Conservation (phyloP, 2,113 vertebrate genomes). For the Dendrocopos noguchii region DNA sequence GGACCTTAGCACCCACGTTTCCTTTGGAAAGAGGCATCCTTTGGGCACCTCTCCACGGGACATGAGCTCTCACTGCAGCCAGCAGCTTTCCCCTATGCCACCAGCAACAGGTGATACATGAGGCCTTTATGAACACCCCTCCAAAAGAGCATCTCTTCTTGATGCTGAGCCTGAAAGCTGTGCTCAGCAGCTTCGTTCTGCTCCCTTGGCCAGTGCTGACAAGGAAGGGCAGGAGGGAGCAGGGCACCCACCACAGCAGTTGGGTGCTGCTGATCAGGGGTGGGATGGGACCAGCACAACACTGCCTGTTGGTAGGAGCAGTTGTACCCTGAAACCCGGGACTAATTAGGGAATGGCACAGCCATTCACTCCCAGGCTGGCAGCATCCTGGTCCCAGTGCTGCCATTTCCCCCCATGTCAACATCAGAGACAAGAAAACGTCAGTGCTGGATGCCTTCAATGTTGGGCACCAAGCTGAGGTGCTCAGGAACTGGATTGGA, state of each 20-base stretch:
- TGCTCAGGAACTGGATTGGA: no score
- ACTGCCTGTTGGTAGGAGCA: neutral
- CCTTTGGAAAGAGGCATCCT: neutral
- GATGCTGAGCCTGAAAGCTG: neutral
- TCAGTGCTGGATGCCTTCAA: rapidly evolving
- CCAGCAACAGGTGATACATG: neutral
- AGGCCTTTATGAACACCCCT: constrained; percentile 9
- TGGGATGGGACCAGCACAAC: neutral
- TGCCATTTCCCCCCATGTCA: rapidly evolving
- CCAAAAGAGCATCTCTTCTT: neutral
- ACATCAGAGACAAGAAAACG: rapidly evolving
- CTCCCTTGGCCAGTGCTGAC: rapidly evolving
- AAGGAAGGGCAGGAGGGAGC: neutral
- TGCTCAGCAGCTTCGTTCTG: neutral
- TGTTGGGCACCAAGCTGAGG: neutral
- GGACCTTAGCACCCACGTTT: neutral
- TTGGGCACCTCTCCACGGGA: neutral
- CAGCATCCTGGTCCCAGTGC: rapidly evolving
- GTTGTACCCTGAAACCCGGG: rapidly evolving
- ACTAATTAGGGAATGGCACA: neutral
- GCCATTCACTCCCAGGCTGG: rapidly evolving
- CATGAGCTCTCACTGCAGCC: rapidly evolving
- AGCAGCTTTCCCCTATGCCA: rapidly evolving
- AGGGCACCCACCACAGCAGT: neutral
- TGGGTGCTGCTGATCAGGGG: neutral